Evolutionary conservation across 1,140 invertebrate genomes (phyloP).

Genomic region (Paramacrobiotus metropolitanus): DNA sequence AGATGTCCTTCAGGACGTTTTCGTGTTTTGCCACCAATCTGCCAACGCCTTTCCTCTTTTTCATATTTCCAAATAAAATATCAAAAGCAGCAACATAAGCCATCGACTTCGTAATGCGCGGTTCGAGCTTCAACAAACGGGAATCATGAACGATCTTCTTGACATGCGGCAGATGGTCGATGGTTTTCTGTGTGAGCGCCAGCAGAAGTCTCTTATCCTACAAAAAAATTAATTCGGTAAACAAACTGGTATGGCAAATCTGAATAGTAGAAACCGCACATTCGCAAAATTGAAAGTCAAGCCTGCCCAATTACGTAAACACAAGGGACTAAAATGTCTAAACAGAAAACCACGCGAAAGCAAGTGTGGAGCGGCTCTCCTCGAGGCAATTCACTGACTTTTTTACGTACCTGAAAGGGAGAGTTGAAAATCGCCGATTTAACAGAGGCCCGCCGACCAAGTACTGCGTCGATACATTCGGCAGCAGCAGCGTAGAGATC

Average conservation of each 20-base stretch:
- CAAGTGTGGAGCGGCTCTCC: too few relatives aligned
- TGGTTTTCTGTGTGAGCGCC: neutral
- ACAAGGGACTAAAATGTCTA: neutral
- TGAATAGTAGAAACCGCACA: too few relatives aligned
- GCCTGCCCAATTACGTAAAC: neutral
- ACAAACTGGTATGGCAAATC: neutral
- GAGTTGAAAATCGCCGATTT: constrained; percentile 3
- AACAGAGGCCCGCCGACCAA: neutral
- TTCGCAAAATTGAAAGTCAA: too few relatives aligned
- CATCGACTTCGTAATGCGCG: neutral
- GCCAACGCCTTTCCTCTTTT: neutral
- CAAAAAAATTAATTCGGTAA: neutral
- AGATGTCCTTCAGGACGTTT: neutral
- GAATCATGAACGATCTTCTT: neutral
- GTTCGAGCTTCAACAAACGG: neutral
- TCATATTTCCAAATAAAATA: neutral
- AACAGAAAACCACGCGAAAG: too few relatives aligned
- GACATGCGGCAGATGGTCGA: neutral
- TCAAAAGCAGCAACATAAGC: neutral
- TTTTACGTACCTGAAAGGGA: neutral
- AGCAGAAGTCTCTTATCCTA: neutral
- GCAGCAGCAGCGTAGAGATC: neutral
- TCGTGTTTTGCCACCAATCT: neutral
- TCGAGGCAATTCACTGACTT: too few relatives aligned
- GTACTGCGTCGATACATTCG: neutral